Percentiles rank a stretch among this genome's conserved stretches.
phyloP scores from a whole-genome alignment of 2,888 invertebrate genomes.

The Ophion costatus region DNA sequence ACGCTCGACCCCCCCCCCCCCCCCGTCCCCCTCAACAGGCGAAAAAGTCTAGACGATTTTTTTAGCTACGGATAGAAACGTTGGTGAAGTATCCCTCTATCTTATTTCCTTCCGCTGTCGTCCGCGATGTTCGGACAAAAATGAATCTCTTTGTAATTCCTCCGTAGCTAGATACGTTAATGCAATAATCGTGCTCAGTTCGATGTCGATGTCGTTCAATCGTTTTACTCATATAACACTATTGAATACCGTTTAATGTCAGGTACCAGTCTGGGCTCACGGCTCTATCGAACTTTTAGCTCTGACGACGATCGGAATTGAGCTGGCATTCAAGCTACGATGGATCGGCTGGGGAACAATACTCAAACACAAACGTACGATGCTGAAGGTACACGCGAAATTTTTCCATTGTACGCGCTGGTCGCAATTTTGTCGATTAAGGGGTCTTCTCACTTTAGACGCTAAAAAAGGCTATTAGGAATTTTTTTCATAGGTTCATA shows the following conservation, averaged over 20 bases:
- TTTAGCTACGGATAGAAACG: no score
- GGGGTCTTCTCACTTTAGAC: no score
- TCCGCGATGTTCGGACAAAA: neutral
- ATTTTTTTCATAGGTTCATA: no score
- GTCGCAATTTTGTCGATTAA: constrained; percentile 30
- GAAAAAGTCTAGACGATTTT: no score
- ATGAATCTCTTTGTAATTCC: neutral
- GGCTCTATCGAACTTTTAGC: constrained; percentile 92
- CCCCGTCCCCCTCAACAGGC: no score
- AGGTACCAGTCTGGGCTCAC: constrained; percentile 92
- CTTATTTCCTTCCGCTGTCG: no score
- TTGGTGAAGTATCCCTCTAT: no score
- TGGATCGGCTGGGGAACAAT: constrained; percentile 95
- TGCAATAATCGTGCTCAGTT: neutral
- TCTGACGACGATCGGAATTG: constrained; percentile 90
- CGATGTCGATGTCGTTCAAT: constrained; percentile 1
- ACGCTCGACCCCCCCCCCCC: no score
- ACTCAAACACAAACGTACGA: constrained; percentile 92
- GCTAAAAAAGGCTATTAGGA: no score
- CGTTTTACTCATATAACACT: neutral
- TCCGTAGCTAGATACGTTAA: neutral
- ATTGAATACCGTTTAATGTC: constrained; percentile 51
- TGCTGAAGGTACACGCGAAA: constrained; percentile 88
- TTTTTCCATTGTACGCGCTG: constrained; percentile 29
- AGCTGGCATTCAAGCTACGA: constrained; percentile 91